These are phyloP conservation scores for Silurus glanis DNA, from an alignment of 2,113 vertebrate genomes.

Conservation along the genomic window DNA sequence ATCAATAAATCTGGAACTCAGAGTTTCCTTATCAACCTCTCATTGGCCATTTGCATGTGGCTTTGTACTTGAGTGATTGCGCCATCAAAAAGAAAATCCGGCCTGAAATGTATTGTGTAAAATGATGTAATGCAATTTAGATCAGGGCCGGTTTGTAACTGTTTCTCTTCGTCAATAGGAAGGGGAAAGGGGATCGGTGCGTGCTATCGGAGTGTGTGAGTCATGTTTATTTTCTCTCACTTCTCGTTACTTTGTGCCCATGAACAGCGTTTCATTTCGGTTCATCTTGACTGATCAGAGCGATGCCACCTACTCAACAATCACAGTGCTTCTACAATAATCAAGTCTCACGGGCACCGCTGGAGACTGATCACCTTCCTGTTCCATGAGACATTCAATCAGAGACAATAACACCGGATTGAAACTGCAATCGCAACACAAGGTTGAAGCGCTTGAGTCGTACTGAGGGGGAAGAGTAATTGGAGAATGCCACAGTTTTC, in stretches of 20 bases:
- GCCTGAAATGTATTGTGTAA: too few relatives aligned
- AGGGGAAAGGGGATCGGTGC: not conserved
- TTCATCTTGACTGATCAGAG: conserved; percentile 3
- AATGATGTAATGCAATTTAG: not conserved
- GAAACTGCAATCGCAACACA: not conserved
- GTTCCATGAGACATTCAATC: conserved; percentile 28
- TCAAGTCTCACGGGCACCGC: conserved; percentile 14
- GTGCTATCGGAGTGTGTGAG: not conserved
- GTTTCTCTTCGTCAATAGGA: not conserved
- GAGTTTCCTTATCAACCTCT: too few relatives aligned
- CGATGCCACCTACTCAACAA: conserved; percentile 30
- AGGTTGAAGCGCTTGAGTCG: not conserved
- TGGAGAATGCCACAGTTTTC: not conserved
- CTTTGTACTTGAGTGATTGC: too few relatives aligned
- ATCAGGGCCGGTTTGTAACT: not conserved
- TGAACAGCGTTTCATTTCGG: not conserved
- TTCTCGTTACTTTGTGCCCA: not conserved
- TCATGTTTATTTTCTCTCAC: conserved; percentile 7
- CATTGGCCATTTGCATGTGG: too few relatives aligned
- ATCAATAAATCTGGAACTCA: too few relatives aligned
- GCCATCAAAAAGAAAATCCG: too few relatives aligned
- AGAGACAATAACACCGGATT: conserved; percentile 6
- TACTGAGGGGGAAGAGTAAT: conserved; percentile 24
- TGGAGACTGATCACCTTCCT: conserved; percentile 17
- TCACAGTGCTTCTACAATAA: conserved; percentile 5